Conservation (phyloP, 1,140 invertebrate genomes). For the Agrilus planipennis region DNA sequence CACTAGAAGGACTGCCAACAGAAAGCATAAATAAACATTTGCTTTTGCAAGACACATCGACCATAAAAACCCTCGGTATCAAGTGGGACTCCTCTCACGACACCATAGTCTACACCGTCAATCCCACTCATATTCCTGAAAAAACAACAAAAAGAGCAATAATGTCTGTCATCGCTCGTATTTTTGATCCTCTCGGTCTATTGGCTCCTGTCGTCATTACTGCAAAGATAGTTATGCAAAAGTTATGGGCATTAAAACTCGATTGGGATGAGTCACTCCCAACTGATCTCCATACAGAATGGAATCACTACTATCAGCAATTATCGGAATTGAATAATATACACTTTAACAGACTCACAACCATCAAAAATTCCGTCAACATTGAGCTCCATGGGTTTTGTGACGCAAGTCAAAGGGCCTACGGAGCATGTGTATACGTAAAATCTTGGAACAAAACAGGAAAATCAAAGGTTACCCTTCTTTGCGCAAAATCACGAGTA, state of each 20-base stretch:
- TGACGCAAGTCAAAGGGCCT: too few relatives aligned
- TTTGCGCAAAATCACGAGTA: slow-evolving; percentile 27
- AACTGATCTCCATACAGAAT: slow-evolving; percentile 8
- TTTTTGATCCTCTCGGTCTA: slow-evolving; percentile 31
- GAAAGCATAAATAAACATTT: not conserved
- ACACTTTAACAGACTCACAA: not conserved
- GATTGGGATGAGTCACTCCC: slow-evolving; percentile 30
- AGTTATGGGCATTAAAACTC: slow-evolving; percentile 25
- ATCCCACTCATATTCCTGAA: not conserved
- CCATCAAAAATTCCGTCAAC: not conserved
- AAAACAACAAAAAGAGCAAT: not conserved
- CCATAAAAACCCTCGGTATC: not conserved
- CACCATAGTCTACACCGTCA: not conserved
- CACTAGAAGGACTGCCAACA: not conserved
- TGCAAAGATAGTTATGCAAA: slow-evolving; percentile 34
- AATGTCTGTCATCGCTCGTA: slow-evolving; percentile 5
- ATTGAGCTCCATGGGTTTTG: too few relatives aligned
- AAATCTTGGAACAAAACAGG: too few relatives aligned
- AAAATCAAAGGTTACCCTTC: not conserved
- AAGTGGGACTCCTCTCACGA: not conserved
- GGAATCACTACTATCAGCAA: slow-evolving; percentile 5
- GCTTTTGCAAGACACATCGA: not conserved
- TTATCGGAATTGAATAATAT: not conserved
- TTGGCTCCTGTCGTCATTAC: slow-evolving; percentile 29
- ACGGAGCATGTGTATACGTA: too few relatives aligned